Evolutionary conservation across 2,113 vertebrate species (phyloP), one percentile per base, ranked within the genome.

Genomic region (Thalassoma bifasciatum): DNA sequence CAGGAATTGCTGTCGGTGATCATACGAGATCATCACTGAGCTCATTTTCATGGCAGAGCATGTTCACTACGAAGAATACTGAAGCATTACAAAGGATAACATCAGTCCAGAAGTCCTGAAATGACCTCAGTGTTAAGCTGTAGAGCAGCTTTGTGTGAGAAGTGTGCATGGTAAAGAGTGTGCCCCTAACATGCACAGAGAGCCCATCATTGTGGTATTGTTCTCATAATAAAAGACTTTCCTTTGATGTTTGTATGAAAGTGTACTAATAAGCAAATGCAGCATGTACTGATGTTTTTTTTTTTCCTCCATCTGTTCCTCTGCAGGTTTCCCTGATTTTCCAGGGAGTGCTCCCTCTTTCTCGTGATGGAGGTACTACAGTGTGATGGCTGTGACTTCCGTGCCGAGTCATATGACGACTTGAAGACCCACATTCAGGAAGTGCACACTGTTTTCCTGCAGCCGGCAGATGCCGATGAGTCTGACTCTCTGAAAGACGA

Each of bases 381-480:
- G 91, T 99, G 98, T 75, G 98, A 99, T 90, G 96, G 98, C 89
- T 99, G 98, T 77, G 98, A 99, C 93, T 99, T 99, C 91, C 95
- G 96, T 86, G 98, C 97, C 50, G 97, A 98, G 36, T 97, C 97
- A 63, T 96, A 97, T 0, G 97, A 98, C 85, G 97, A 99, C 82
- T 94, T 99, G 68, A 99, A 99, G 89, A 93, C 93, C 50, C 98
- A 99, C 87, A 98, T 99, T 88, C 97, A 99, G 90, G 98, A 99
- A 93, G 97, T 98, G 56, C 98, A 99, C 83, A 99, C 98, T 0
- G 97, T 95, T 22, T 99, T 99, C 91, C 89, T 99, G 84, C 97
- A 99, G 92, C 98, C 97, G 34, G 95, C 97, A 9, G 97, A 97
- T 84, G 97, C 97, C 62, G 94, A 95, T 21, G 96, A 97, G 81